Percentiles rank a stretch among this genome's conserved stretches.
These are phyloP conservation scores for Molorchus minor DNA, from an alignment of 2,888 invertebrate genomes.

Conservation along the genomic window DNA sequence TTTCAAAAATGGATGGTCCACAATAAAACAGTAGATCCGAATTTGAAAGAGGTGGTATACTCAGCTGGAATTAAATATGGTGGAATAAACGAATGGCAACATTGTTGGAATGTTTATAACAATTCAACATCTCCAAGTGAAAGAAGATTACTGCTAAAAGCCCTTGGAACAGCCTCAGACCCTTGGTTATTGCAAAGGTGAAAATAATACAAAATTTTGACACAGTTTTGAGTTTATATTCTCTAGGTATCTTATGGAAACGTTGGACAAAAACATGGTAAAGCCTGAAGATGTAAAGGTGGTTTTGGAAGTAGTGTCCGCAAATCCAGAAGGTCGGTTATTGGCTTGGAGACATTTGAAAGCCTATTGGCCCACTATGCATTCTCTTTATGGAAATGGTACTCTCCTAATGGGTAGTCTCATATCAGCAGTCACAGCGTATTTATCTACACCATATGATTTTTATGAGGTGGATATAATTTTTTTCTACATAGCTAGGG, in stretches of 20 bases:
- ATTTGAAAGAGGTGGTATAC: conserved; percentile 77
- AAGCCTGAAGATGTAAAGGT: conserved; percentile 75
- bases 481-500: neutral
- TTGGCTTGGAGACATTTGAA: conserved; percentile 78
- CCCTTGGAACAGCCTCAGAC: conserved; percentile 76
- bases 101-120: conserved; percentile 78
- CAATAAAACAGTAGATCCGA: conserved; percentile 73
- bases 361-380: conserved; percentile 74
- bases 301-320: conserved; percentile 77
- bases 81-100: conserved; percentile 77
- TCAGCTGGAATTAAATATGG: conserved; percentile 75
- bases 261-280: conserved; percentile 75
- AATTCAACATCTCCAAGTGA: conserved; percentile 75
- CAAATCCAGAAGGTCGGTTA: conserved; percentile 75
- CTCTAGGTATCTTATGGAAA: conserved; percentile 77
- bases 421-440: conserved; percentile 71
- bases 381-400: conserved; percentile 71
- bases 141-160: conserved; percentile 73
- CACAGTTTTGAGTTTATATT: conserved; percentile 8
- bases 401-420: conserved; percentile 71
- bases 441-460: conserved; percentile 78
- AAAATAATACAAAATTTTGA: conserved; percentile 10
- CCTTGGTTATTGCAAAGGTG: conserved; percentile 85
- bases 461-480: conserved; percentile 70
- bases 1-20: conserved; percentile 78